Conservation (phyloP, 2,113 vertebrate genomes). For the Podocnemis expansa region DNA sequence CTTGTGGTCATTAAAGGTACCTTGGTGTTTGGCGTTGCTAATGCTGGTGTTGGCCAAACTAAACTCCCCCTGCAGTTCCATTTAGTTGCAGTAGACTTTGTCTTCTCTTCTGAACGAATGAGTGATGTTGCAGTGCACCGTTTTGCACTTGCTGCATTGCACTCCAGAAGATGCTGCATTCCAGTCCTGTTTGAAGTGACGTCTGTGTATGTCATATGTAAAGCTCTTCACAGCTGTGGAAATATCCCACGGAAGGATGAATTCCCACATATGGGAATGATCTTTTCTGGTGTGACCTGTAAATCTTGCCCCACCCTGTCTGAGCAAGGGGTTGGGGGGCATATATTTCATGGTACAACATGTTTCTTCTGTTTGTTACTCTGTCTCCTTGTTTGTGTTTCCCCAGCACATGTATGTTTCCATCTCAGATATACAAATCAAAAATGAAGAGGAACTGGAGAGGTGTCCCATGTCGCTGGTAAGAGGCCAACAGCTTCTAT, state of each 20-base stretch:
- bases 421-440: conserved; percentile 94
- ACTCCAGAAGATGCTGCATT: background rate
- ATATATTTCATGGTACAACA: rapidly evolving
- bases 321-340: background rate
- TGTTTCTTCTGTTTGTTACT: background rate
- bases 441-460: conserved; percentile 91
- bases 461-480: conserved; percentile 96
- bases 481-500: conserved; percentile 24
- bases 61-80: background rate
- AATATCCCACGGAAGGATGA: background rate
- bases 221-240: background rate
- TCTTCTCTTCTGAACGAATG: background rate
- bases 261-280: background rate
- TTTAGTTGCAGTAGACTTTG: background rate
- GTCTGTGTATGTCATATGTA: background rate
- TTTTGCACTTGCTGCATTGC: rapidly evolving
- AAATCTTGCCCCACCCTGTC: background rate
- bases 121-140: background rate
- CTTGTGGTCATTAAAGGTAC: background rate
- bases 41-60: background rate
- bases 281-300: background rate
- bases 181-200: too few species aligned
- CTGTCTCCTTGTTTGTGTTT: conserved; percentile 2
- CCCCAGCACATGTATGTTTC: conserved; percentile 95
- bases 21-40: background rate